Conservation (phyloP, 2,888 invertebrate species). For the Axea sp. region DNA sequence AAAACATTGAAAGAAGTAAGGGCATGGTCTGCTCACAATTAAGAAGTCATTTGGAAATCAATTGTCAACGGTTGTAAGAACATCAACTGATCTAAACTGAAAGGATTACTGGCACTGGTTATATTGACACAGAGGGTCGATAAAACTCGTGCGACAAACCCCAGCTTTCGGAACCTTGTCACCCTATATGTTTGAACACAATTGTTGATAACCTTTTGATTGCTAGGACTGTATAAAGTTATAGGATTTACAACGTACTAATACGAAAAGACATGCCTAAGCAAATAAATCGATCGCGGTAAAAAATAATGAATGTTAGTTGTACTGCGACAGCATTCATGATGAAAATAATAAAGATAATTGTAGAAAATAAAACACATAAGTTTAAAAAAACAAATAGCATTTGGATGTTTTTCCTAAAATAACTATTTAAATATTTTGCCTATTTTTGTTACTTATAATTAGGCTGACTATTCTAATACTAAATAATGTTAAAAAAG, state of each 20-base stretch:
- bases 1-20: constrained; percentile 44
- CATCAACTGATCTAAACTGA: constrained; percentile 69
- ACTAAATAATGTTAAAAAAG: too few relatives aligned
- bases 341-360: too few relatives aligned
- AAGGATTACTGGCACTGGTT: constrained; percentile 74
- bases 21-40: constrained; percentile 62
- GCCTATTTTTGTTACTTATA: too few relatives aligned
- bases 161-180: constrained; percentile 68
- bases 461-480: too few relatives aligned
- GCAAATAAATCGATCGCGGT: too few relatives aligned
- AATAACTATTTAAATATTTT: too few relatives aligned
- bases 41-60: constrained; percentile 74
- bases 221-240: constrained; percentile 66
- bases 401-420: too few relatives aligned
- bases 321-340: too few relatives aligned
- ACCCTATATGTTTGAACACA: constrained; percentile 79
- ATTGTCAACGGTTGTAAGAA: constrained; percentile 74
- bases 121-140: constrained; percentile 71
- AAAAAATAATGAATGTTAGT: too few relatives aligned
- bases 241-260: constrained; percentile 68
- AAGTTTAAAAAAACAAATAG: too few relatives aligned
- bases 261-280: too few relatives aligned
- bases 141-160: constrained; percentile 36
- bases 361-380: too few relatives aligned
- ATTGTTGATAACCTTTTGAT: constrained; percentile 75